Conservation (phyloP, 2,113 vertebrate species). For the Tyrannus savana region DNA sequence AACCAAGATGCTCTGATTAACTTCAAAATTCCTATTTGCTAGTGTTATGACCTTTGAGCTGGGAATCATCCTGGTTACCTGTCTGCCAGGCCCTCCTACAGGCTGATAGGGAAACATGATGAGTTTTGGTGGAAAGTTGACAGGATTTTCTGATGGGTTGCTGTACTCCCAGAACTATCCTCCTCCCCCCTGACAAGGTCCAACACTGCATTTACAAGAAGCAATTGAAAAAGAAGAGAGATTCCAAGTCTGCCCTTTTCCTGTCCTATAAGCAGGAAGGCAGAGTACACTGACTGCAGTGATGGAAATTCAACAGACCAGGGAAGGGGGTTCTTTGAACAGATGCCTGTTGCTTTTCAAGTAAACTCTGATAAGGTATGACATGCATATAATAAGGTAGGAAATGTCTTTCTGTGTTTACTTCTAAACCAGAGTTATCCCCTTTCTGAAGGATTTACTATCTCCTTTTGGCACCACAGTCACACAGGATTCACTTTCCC, state of each 20-base stretch:
- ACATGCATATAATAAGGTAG: not conserved
- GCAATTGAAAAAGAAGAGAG: not conserved
- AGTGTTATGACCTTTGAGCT: not conserved
- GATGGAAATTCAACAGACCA: not conserved
- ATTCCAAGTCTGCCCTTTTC: not conserved
- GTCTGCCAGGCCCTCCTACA: not conserved
- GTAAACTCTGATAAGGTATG: not conserved
- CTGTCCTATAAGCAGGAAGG: not conserved
- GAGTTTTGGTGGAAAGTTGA: not conserved
- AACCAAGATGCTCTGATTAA: conserved; percentile 9
- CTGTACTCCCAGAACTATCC: not conserved
- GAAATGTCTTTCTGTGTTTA: not conserved
- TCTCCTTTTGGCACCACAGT: not conserved
- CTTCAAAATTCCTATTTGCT: not conserved
- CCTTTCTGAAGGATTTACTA: not conserved
- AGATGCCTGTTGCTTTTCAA: not conserved
- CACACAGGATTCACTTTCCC: not conserved
- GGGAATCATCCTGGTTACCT: not conserved
- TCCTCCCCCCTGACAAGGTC: not conserved
- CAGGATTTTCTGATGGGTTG: not conserved
- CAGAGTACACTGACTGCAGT: not conserved
- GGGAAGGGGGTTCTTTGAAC: not conserved
- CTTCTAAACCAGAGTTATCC: not conserved
- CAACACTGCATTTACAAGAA: not conserved
- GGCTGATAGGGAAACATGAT: not conserved